These are phyloP conservation scores for Magallana angulata DNA, from an alignment of 1,140 invertebrate species.

Conservation along the genomic window DNA sequence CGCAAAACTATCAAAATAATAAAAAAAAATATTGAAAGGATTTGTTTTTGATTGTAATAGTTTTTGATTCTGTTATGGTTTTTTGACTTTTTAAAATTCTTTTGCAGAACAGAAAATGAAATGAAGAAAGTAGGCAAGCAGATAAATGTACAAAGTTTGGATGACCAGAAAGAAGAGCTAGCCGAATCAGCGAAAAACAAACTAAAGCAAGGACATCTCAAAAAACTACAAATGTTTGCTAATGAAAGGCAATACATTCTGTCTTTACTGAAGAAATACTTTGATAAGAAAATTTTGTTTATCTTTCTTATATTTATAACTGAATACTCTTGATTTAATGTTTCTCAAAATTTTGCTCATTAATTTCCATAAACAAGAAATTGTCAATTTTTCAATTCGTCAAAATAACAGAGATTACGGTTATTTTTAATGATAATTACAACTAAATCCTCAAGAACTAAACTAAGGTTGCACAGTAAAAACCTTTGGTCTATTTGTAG, in stretches of 20 bases:
- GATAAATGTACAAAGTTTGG: slow-evolving; percentile 1
- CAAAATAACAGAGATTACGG: neutral
- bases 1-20: neutral
- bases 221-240: slow-evolving; percentile 13
- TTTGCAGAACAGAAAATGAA: slow-evolving; percentile 9
- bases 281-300: neutral
- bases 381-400: neutral
- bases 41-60: neutral
- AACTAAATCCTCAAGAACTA: neutral
- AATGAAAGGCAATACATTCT: slow-evolving; percentile 18
- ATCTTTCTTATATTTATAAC: neutral
- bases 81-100: neutral
- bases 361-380: neutral
- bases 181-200: neutral
- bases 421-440: neutral
- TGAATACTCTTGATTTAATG: neutral
- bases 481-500: too few species aligned
- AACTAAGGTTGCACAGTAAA: too few species aligned
- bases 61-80: neutral
- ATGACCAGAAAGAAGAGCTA: neutral
- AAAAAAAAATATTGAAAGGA: neutral
- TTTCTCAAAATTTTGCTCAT: neutral
- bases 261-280: slow-evolving; percentile 8
- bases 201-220: neutral
- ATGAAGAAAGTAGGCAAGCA: neutral